Percentiles rank a stretch among this genome's conserved stretches.
Evolutionary conservation across 2,888 invertebrate genomes (phyloP).

Genomic region (Marronus borbonicus): DNA sequence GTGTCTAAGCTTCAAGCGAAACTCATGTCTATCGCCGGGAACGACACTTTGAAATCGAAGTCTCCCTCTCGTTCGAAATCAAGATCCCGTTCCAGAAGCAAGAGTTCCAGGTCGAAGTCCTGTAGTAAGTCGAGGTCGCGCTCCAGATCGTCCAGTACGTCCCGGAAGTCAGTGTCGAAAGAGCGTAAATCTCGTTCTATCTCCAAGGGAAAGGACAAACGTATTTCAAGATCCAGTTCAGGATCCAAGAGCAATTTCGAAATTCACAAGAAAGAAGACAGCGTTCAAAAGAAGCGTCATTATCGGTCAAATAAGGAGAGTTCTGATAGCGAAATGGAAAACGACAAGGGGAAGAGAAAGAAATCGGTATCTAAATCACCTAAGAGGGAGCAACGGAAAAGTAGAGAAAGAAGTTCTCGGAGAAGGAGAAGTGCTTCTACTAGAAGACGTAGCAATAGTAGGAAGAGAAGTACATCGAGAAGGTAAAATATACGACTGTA

Average conservation of each 20-base stretch:
- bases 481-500: slow-evolving; percentile 63
- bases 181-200: slow-evolving; percentile 57
- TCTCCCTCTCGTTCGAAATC: slow-evolving; percentile 64
- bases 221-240: slow-evolving; percentile 56
- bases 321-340: slow-evolving; percentile 76
- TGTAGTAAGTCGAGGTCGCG: slow-evolving; percentile 61
- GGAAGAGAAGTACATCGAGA: slow-evolving; percentile 67
- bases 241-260: slow-evolving; percentile 75
- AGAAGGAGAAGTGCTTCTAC: slow-evolving; percentile 65
- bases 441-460: slow-evolving; percentile 63
- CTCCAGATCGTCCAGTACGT: slow-evolving; percentile 61
- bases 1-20: slow-evolving; percentile 77
- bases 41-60: slow-evolving; percentile 64
- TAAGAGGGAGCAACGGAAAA: slow-evolving; percentile 61
- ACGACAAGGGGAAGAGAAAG: slow-evolving; percentile 64
- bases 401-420: slow-evolving; percentile 72
- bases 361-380: slow-evolving; percentile 63
- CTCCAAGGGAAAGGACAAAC: slow-evolving; percentile 58
- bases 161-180: slow-evolving; percentile 55
- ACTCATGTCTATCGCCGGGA: slow-evolving; percentile 76
- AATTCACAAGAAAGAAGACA: slow-evolving; percentile 83
- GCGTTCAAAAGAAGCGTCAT: slow-evolving; percentile 90
- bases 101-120: slow-evolving; percentile 61
- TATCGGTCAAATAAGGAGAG: slow-evolving; percentile 91
- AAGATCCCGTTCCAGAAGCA: slow-evolving; percentile 64